Conservation (phyloP, 2,797 vertebrate genomes). For the Hippopotamyrus pictus region DNA sequence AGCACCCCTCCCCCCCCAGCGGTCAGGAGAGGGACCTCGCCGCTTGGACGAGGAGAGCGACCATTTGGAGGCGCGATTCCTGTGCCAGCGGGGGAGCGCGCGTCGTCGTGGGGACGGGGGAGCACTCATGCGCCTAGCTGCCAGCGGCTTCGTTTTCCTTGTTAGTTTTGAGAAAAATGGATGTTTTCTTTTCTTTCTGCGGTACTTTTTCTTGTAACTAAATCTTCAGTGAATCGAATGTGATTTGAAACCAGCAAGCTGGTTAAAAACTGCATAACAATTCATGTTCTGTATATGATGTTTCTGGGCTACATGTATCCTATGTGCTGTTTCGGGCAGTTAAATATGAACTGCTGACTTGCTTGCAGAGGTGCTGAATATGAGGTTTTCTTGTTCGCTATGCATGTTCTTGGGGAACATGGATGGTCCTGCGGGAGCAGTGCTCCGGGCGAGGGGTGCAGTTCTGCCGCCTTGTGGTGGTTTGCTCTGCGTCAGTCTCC, state of each 20-base stretch:
- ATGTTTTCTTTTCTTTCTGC: neutral
- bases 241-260: neutral
- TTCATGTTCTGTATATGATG: neutral
- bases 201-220: neutral
- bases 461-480: neutral
- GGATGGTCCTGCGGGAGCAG: neutral
- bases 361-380: neutral
- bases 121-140: neutral
- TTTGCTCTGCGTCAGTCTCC: neutral
- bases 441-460: neutral
- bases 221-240: neutral
- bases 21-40: neutral
- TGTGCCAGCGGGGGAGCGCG: neutral
- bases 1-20: neutral
- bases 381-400: neutral
- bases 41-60: neutral
- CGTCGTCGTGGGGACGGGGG: neutral
- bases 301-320: neutral
- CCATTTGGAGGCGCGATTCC: neutral
- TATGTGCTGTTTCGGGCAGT: neutral
- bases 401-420: neutral
- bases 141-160: neutral
- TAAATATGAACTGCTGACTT: constrained; percentile 8
- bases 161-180: neutral
- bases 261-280: neutral